These are phyloP conservation scores for Phanerotoma sp. DNA, from an alignment of 2,888 invertebrate genomes.

Conservation along the genomic window DNA sequence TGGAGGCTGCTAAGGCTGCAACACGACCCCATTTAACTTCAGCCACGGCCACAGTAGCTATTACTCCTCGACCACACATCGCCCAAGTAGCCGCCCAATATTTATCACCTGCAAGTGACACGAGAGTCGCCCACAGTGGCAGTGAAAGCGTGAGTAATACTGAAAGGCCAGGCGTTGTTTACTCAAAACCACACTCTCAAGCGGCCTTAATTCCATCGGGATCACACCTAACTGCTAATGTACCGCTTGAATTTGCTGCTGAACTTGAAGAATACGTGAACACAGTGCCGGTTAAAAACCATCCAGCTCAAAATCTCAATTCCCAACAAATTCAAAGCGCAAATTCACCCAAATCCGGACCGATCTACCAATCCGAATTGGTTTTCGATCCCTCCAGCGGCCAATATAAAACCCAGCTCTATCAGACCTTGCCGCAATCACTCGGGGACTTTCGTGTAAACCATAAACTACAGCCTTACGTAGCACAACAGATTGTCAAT, in stretches of 20 bases:
- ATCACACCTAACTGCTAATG: constrained; percentile 50
- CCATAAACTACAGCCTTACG: constrained; percentile 75
- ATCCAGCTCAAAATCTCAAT: constrained; percentile 27
- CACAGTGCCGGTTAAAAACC: constrained; percentile 57
- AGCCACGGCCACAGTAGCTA: constrained; percentile 50
- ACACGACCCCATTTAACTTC: constrained; percentile 44
- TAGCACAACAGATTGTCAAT: constrained; percentile 63
- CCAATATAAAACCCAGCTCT: constrained; percentile 76
- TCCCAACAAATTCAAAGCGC: background rate
- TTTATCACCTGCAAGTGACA: constrained; percentile 48
- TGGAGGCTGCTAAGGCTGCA: constrained; percentile 47
- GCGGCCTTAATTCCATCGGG: constrained; percentile 43
- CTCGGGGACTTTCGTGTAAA: constrained; percentile 71
- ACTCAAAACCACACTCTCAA: constrained; percentile 51
- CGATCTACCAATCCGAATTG: constrained; percentile 76
- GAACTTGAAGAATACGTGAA: constrained; percentile 68
- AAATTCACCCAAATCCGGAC: constrained; percentile 56
- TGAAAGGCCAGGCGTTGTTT: constrained; percentile 51
- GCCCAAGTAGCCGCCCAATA: constrained; percentile 54
- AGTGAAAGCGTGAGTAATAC: too few relatives aligned
- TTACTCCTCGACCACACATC: constrained; percentile 62
- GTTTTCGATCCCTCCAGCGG: constrained; percentile 76
- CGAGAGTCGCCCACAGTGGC: too few relatives aligned
- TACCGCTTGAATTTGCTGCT: constrained; percentile 68
- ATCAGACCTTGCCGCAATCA: constrained; percentile 74